phyloP scores from a whole-genome alignment of 2,113 vertebrate species.

The Tragulus kanchil region DNA sequence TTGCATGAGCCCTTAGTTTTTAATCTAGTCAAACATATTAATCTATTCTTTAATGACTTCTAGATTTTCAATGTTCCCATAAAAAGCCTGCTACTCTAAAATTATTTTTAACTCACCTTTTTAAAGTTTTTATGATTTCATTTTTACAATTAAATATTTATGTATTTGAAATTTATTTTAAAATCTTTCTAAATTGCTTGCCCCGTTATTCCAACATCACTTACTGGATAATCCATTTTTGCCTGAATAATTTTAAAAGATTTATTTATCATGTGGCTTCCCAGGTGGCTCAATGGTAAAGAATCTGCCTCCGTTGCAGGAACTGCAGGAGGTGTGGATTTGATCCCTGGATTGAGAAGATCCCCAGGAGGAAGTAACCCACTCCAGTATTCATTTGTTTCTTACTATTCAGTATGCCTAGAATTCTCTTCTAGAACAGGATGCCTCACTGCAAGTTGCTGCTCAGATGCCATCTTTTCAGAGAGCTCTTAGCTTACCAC shows the following conservation, averaged over 20 bases:
- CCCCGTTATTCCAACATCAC: background rate
- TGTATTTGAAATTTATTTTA: background rate
- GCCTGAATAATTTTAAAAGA: background rate
- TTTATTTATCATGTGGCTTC: background rate
- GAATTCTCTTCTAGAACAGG: background rate
- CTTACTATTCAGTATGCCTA: background rate
- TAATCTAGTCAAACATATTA: background rate
- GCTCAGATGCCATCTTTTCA: background rate
- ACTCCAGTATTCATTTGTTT: background rate
- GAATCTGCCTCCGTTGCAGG: background rate
- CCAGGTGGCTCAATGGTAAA: background rate
- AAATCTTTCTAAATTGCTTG: constrained; percentile 9
- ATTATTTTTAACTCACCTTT: background rate
- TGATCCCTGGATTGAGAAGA: background rate
- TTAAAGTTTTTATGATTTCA: background rate
- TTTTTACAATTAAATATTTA: background rate
- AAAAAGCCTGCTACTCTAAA: background rate
- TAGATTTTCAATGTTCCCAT: constrained; percentile 12
- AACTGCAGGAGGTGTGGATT: background rate
- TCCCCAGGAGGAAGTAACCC: background rate
- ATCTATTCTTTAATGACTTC: constrained; percentile 22
- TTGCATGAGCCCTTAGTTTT: background rate
- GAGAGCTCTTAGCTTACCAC: background rate
- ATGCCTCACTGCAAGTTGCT: background rate
- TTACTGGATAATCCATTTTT: background rate